Evolutionary conservation across 2,113 vertebrate genomes (phyloP), one percentile per base, ranked within the genome.

Genomic region (Macquaria ambigua): DNA sequence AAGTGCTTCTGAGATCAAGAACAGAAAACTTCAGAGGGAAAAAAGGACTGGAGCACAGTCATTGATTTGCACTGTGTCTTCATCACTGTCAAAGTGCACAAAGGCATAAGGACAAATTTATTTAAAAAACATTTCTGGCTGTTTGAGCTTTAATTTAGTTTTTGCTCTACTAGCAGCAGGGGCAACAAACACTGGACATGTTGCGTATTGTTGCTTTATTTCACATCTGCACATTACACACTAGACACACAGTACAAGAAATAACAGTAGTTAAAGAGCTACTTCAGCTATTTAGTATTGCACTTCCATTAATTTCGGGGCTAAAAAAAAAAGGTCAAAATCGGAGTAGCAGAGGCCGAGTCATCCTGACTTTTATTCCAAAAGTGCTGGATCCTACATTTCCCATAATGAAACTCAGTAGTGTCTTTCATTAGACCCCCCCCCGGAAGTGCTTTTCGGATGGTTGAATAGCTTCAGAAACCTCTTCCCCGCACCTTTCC

Each of bases 1-100:
- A 73, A 56, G 37, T 74, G 52, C 56, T 48, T 73, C 71, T 77
- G 52, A 80, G 62, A 80, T 72, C n/a, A 77, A 64, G 70, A 46
- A 86, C 3, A 64, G 53, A 18, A 64, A 72, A 52, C 55, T 61
- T 80, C 25, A 81, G 81, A 71, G 37, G 39, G 39, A 43, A 79
- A 52, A 77, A 58, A 28, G 8, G 6, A 83, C 55, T 31, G 20
- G 5, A 75, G 39, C 15, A 20, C 28, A 64, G 61, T 77, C 8
- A 82, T 25, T 63, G 70, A 81, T 81, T 78, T 67, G 21, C 8
- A 21, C 55, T 34, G 2, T 23, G 11, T 63, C 23, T 75, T 75
- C 6, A 67, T 75, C 9, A 23, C 6, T 8, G 2, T 34, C 43
- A 48, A 70, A 74, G 71, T 71, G 9, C 67, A 69, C 58, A 46